phyloP scores from a whole-genome alignment of 2,797 vertebrate genomes.

The Psittacula derbiana region DNA sequence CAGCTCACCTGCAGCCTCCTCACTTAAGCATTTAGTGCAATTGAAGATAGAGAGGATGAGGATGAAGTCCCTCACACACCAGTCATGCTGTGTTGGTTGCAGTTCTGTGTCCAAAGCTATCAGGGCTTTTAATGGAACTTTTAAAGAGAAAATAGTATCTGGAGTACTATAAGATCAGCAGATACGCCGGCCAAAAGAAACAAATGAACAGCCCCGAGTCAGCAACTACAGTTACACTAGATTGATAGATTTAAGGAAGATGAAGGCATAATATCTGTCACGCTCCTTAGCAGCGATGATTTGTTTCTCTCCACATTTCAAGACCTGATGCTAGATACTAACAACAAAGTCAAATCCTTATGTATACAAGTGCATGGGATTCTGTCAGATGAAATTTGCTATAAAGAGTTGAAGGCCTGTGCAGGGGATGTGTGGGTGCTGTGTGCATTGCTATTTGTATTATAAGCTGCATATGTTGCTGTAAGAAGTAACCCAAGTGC shows the following conservation, averaged over 20 bases:
- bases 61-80: neutral
- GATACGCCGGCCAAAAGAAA: neutral
- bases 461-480: neutral
- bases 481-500: neutral
- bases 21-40: neutral
- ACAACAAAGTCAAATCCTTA: neutral
- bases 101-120: neutral
- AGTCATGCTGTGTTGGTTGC: rapidly evolving
- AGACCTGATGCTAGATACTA: neutral
- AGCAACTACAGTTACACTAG: neutral
- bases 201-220: neutral
- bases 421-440: neutral
- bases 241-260: neutral
- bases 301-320: neutral
- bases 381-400: neutral
- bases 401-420: neutral
- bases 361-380: neutral
- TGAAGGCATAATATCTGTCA: neutral
- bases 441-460: neutral
- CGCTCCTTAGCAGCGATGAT: neutral
- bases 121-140: neutral
- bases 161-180: neutral
- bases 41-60: neutral
- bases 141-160: neutral
- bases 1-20: neutral